Conservation (phyloP, 2,797 vertebrate species). For the Monodelphis domestica region DNA sequence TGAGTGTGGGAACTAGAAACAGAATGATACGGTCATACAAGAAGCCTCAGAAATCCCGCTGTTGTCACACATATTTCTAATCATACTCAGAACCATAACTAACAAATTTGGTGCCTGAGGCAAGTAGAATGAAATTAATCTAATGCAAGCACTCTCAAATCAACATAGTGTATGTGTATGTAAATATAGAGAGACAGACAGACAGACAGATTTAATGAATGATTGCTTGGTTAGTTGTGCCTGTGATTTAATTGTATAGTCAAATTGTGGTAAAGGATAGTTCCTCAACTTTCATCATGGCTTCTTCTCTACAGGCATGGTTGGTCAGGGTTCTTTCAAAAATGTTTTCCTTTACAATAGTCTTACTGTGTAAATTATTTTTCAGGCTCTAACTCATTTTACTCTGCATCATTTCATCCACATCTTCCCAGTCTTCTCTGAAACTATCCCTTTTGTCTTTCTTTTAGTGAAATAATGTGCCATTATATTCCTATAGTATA, state of each 20-base stretch:
- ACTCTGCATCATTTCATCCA: not conserved
- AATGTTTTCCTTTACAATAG: not conserved
- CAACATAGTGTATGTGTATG: too few species aligned
- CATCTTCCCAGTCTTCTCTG: not conserved
- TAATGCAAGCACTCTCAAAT: not conserved
- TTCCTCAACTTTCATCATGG: not conserved
- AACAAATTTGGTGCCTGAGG: not conserved
- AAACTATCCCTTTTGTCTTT: not conserved
- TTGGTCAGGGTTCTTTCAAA: not conserved
- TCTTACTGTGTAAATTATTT: not conserved
- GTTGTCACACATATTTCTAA: not conserved
- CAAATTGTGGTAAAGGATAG: not conserved
- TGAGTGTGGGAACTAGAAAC: not conserved
- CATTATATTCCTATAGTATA: too few species aligned
- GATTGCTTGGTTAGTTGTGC: too few species aligned
- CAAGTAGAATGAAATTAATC: not conserved
- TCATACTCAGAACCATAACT: not conserved
- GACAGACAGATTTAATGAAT: too few species aligned
- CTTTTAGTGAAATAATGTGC: too few species aligned
- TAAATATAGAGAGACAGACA: too few species aligned
- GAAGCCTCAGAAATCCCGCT: not conserved
- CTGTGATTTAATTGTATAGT: not conserved
- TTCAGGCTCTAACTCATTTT: not conserved
- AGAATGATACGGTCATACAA: not conserved
- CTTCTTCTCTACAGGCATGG: not conserved